Percentiles rank a stretch among this genome's conserved stretches.
Evolutionary conservation across 2,113 vertebrate species (phyloP).

Genomic region (Sebastes fasciatus): DNA sequence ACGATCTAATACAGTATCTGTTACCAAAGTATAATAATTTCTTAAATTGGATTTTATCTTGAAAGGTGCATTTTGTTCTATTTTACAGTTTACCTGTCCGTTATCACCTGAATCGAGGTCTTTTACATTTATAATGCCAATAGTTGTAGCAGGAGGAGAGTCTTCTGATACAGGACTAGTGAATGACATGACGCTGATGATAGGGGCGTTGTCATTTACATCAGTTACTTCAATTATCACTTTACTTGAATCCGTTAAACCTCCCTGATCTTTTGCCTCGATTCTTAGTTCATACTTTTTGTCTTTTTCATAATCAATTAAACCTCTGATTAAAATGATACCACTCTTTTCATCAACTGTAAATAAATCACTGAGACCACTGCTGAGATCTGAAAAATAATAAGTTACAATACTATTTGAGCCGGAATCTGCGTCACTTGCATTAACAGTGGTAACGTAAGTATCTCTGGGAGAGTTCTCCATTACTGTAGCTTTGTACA

Average conservation of each 20-base stretch:
- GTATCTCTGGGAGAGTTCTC: constrained; percentile 79
- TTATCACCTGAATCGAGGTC: constrained; percentile 10
- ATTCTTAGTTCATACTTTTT: constrained; percentile 57
- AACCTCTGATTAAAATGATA: background rate
- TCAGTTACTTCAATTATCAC: constrained; percentile 66
- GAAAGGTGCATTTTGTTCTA: constrained; percentile 20
- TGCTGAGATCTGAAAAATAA: constrained; percentile 46
- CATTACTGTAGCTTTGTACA: constrained; percentile 77
- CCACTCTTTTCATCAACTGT: constrained; percentile 1
- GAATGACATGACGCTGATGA: constrained; percentile 59
- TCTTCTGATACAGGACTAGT: constrained; percentile 59
- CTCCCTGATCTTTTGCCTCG: constrained; percentile 69
- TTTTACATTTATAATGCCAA: constrained; percentile 43
- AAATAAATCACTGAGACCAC: background rate
- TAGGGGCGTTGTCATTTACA: constrained; percentile 69
- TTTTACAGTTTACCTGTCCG: background rate
- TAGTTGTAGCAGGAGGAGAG: constrained; percentile 54
- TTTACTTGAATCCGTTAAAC: constrained; percentile 61
- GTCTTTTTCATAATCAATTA: constrained; percentile 44
- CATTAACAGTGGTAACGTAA: constrained; percentile 74
- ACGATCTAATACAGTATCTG: constrained; percentile 28
- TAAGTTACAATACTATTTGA: constrained; percentile 58
- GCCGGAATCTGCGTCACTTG: constrained; percentile 79
- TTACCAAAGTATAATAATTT: constrained; percentile 38
- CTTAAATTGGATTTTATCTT: constrained; percentile 35